Percentiles rank a stretch among this genome's conserved stretches.
These are phyloP conservation scores for Hypomecis atomaria DNA, from an alignment of 2,888 invertebrate species.

Conservation along the genomic window DNA sequence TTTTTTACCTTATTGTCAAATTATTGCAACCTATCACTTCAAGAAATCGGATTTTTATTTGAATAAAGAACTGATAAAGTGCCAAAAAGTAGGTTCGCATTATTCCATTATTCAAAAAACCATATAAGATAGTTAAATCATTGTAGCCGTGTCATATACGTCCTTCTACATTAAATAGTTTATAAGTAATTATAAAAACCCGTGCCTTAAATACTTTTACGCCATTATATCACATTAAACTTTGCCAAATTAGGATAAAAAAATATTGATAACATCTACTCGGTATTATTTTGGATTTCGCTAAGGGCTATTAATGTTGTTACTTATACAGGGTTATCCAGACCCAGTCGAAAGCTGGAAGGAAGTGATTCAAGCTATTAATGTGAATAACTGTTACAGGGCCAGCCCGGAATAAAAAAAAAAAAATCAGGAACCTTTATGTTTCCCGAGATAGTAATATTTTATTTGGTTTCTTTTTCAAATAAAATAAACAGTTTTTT, in stretches of 20 bases:
- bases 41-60: conserved; percentile 42
- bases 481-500: no score
- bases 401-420: no score
- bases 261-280: neutral
- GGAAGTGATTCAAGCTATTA: no score
- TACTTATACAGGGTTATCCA: no score
- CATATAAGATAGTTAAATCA: conserved; percentile 36
- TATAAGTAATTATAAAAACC: conserved; percentile 75
- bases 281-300: neutral
- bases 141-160: conserved; percentile 69
- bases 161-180: conserved; percentile 66
- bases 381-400: no score
- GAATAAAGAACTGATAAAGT: conserved; percentile 47
- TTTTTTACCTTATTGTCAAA: conserved; percentile 57
- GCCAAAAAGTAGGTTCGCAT: conserved; percentile 49
- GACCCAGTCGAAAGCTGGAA: no score
- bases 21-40: conserved; percentile 75
- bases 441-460: no score
- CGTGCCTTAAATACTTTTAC: conserved; percentile 83
- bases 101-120: conserved; percentile 24
- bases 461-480: no score
- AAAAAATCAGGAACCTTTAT: no score
- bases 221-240: conserved; percentile 81
- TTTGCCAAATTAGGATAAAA: conserved; percentile 59
- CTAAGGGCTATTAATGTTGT: neutral